Evolutionary conservation across 2,113 vertebrate species (phyloP).

Genomic region (Sardina pilchardus): DNA sequence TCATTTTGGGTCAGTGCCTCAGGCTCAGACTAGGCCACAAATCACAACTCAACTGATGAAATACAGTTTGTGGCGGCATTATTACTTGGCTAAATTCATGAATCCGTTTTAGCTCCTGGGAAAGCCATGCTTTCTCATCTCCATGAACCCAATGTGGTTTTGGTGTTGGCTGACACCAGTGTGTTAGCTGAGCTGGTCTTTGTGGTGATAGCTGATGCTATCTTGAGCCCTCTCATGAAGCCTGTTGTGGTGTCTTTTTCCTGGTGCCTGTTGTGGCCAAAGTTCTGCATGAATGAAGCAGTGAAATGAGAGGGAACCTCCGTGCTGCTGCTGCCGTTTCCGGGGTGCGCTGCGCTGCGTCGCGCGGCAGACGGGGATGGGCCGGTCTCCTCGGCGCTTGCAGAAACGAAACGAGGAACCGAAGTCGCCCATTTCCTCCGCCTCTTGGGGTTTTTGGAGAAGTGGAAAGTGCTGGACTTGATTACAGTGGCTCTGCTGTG

Average conservation of each 20-base stretch:
- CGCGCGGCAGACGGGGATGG: not conserved
- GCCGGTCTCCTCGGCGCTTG: not conserved
- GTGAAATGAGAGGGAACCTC: not conserved
- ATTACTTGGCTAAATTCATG: not conserved
- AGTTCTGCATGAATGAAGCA: not conserved
- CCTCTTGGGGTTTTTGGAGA: not conserved
- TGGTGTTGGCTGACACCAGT: not conserved
- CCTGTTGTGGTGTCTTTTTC: no score
- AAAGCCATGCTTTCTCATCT: not conserved
- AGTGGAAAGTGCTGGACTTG: not conserved
- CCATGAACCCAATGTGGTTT: not conserved
- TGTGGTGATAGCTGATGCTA: not conserved
- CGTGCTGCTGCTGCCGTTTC: not conserved
- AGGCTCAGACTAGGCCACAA: not conserved
- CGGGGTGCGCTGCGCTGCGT: not conserved
- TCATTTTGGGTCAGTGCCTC: not conserved
- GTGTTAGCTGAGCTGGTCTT: not conserved
- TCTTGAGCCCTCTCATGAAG: not conserved
- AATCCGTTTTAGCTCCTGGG: not conserved
- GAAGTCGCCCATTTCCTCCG: not conserved
- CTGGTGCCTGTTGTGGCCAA: not conserved
- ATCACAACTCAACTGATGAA: not conserved
- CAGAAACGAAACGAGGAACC: slow-evolving; percentile 14
- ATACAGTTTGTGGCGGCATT: not conserved
- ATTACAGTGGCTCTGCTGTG: not conserved